Evolutionary conservation across 2,888 invertebrate genomes (phyloP).

Genomic region (Elysia crispata): DNA sequence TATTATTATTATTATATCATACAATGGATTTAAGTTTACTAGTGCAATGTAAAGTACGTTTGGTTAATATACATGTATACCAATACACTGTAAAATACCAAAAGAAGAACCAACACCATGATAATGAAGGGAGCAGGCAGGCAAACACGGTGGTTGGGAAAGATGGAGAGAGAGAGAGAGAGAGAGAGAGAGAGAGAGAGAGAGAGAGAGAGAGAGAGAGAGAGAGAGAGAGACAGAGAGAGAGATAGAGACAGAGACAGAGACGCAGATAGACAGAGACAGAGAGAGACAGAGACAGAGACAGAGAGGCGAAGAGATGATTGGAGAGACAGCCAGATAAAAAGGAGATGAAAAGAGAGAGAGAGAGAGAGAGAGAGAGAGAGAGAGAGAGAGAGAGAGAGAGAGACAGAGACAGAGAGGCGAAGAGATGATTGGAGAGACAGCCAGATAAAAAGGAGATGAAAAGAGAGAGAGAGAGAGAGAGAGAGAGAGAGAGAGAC

Average conservation of each 20-base stretch:
- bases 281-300: background rate
- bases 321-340: constrained; percentile 12
- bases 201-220: background rate
- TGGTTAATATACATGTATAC: too few species aligned
- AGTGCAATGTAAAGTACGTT: too few species aligned
- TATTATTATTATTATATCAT: too few species aligned
- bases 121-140: too few species aligned
- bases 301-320: background rate
- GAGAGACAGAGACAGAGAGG: background rate
- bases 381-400: background rate
- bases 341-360: too few species aligned
- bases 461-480: background rate
- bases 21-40: too few species aligned
- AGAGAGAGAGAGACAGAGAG: background rate
- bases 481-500: constrained; percentile 19
- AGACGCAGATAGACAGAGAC: constrained; percentile 16
- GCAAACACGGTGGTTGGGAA: too few species aligned
- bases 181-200: too few species aligned
- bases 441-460: background rate
- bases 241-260: constrained; percentile 15
- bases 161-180: too few species aligned
- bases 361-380: constrained; percentile 5
- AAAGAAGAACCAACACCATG: too few species aligned
- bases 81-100: too few species aligned
- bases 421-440: constrained; percentile 6